A percentile compares a stretch with the other conserved stretches of the same genome.
These are phyloP conservation scores for Synodontis membranacea DNA, from an alignment of 2,113 vertebrate genomes.

Conservation along the genomic window DNA sequence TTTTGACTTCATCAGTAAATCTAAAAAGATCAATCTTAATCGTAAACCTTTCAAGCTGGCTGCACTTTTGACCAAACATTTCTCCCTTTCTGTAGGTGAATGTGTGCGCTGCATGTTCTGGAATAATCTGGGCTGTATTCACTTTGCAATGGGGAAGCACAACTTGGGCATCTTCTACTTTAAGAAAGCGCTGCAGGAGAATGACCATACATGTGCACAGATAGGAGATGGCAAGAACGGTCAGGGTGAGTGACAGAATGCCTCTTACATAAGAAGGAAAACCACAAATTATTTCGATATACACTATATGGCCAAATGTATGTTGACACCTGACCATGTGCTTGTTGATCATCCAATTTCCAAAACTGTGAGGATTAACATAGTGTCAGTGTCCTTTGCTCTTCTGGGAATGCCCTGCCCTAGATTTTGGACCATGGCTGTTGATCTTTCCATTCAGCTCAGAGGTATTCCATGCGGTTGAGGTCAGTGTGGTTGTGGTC, in stretches of 20 bases:
- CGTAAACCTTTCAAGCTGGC: neutral
- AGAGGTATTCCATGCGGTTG: neutral
- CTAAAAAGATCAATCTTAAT: neutral
- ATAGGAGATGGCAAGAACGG: constrained; percentile 79
- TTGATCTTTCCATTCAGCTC: neutral
- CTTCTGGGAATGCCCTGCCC: neutral
- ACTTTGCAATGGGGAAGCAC: constrained; percentile 99
- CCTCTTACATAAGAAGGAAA: neutral
- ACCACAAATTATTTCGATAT: neutral
- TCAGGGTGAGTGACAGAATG: constrained; percentile 73
- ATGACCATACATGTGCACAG: constrained; percentile 90
- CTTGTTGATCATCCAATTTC: neutral
- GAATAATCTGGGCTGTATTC: constrained; percentile 99
- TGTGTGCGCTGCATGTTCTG: constrained; percentile 98
- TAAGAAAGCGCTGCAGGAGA: constrained; percentile 98
- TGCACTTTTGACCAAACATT: neutral
- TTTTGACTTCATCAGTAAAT: neutral
- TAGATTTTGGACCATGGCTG: neutral
- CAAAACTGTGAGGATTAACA: neutral
- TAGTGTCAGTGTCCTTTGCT: neutral
- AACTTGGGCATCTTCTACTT: constrained; percentile 98
- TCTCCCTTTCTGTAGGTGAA: constrained; percentile 78
- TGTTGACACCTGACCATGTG: neutral
- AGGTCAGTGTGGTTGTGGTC: neutral
- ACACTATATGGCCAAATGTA: neutral